Conservation (phyloP, 2,888 invertebrate species). For the Phlogophora meticulosa region DNA sequence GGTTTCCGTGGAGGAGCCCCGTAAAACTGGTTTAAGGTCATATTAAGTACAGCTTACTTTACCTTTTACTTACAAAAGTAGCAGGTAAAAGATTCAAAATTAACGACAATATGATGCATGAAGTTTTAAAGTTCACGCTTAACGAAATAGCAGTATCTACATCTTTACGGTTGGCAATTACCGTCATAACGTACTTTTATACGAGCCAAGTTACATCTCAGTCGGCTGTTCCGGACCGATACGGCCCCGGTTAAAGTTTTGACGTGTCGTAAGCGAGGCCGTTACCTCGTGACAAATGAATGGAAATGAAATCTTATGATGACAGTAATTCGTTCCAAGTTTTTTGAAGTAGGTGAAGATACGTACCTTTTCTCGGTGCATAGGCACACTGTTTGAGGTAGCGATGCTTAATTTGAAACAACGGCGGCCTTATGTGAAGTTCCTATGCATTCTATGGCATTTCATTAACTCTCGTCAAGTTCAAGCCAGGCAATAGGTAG, state of each 20-base stretch:
- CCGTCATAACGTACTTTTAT: constrained; percentile 68
- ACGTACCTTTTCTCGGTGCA: too few species aligned
- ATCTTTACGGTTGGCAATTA: constrained; percentile 53
- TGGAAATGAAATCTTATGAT: constrained; percentile 52
- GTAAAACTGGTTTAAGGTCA: not conserved
- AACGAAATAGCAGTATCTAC: constrained; percentile 47
- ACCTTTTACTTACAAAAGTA: not conserved
- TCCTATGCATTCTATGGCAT: not conserved
- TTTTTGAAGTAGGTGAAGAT: constrained; percentile 15
- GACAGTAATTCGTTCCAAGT: constrained; percentile 49
- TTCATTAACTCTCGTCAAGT: not conserved
- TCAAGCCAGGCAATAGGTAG: not conserved
- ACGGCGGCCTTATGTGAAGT: not conserved
- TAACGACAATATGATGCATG: constrained; percentile 34
- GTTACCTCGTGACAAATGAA: constrained; percentile 65
- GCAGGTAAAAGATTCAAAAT: constrained; percentile 14
- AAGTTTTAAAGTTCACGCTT: constrained; percentile 45
- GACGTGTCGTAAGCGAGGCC: constrained; percentile 63
- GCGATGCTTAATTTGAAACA: not conserved
- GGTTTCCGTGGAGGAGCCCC: too few species aligned
- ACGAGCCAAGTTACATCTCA: constrained; percentile 65
- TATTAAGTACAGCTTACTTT: not conserved
- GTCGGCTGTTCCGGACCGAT: constrained; percentile 53
- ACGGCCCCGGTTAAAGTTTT: constrained; percentile 63
- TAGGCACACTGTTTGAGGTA: not conserved